A percentile compares a stretch with the other conserved stretches of the same genome.
Evolutionary conservation across 1,140 invertebrate species (phyloP).

Genomic region (Heliconius himera): DNA sequence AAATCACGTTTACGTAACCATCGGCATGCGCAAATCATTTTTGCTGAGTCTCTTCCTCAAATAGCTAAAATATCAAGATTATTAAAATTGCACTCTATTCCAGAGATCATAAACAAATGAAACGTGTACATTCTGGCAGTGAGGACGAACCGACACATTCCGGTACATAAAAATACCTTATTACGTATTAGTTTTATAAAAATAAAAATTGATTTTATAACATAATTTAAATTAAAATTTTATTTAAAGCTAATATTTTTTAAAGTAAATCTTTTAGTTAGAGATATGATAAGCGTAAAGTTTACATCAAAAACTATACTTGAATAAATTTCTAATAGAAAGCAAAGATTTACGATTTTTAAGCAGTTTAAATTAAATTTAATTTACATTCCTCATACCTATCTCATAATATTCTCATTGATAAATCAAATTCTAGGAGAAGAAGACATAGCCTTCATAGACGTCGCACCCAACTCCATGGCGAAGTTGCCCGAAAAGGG

Average conservation of each 20-base stretch:
- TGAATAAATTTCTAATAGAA: no score
- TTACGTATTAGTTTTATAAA: neutral
- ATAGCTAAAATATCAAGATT: constrained; percentile 34
- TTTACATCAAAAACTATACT: neutral
- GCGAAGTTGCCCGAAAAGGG: constrained; percentile 92
- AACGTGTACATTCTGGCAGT: constrained; percentile 87
- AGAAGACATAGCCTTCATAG: constrained; percentile 92
- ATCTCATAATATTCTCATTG: neutral
- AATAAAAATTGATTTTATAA: neutral
- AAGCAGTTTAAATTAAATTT: no score
- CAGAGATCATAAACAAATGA: constrained; percentile 91
- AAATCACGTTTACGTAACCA: constrained; percentile 26
- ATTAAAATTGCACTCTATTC: constrained; percentile 55
- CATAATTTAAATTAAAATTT: no score
- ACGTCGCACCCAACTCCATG: constrained; percentile 88
- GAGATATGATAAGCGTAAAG: no score
- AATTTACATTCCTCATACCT: no score
- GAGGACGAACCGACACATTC: constrained; percentile 88
- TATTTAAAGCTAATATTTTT: no score
- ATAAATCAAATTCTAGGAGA: constrained; percentile 81
- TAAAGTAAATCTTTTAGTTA: no score
- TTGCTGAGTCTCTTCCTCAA: constrained; percentile 35
- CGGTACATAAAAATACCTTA: constrained; percentile 73
- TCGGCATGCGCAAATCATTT: constrained; percentile 51
- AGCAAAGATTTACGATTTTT: no score